phyloP scores from a whole-genome alignment of 1,140 invertebrate species.

The Drosophila kanapiae region DNA sequence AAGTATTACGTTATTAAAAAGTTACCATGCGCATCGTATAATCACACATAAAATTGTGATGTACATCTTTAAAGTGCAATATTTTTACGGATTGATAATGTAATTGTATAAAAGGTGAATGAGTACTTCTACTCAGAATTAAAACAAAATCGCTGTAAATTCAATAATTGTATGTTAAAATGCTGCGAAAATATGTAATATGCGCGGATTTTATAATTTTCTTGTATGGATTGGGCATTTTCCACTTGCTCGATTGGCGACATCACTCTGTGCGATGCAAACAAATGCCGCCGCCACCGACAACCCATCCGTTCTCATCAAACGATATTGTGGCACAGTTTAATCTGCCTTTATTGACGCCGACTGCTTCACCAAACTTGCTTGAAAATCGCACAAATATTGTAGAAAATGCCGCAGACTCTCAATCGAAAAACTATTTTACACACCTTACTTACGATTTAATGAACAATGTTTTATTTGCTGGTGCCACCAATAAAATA shows the following conservation, averaged over 20 bases:
- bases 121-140: constrained; percentile 1
- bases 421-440: constrained; percentile 83
- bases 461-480: constrained; percentile 89
- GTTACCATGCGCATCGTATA: background rate
- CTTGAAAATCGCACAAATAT: constrained; percentile 37
- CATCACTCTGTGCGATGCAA: constrained; percentile 16
- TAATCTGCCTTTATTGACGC: constrained; percentile 45
- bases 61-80: background rate
- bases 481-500: constrained; percentile 94
- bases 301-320: constrained; percentile 34
- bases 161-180: constrained; percentile 1
- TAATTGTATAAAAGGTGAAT: constrained; percentile 12
- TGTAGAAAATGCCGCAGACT: constrained; percentile 3
- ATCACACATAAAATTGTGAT: background rate
- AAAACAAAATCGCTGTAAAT: background rate
- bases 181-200: constrained; percentile 16
- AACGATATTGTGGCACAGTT: constrained; percentile 80
- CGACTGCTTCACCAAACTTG: constrained; percentile 32
- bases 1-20: background rate
- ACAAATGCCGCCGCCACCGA: constrained; percentile 1
- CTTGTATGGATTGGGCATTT: constrained; percentile 22
- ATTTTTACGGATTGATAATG: constrained; percentile 1
- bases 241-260: constrained; percentile 18
- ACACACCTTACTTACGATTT: constrained; percentile 87
- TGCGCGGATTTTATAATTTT: constrained; percentile 6